Evolutionary conservation across 2,888 invertebrate genomes (phyloP), one percentile per base, ranked within the genome.

Genomic region (Philonicus albiceps): DNA sequence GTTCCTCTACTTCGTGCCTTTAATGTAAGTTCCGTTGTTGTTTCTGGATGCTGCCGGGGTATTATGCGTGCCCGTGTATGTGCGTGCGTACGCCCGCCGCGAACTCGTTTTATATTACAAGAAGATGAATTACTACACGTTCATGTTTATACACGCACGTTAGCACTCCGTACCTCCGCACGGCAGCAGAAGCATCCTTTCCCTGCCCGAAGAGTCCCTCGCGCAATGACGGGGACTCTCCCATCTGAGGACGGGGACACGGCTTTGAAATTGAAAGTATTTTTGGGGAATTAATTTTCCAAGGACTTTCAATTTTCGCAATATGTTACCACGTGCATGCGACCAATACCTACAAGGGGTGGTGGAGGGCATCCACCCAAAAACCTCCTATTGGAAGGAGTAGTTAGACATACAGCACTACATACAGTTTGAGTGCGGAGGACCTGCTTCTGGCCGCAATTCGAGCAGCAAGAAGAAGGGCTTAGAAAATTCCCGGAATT

Each of bases 231-330:
- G 73, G 43, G 49, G 84, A 84, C 84, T 75, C 49, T 75, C 75
- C 75, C 85, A 85, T 85, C 53, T 85, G 75, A 74, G 75, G 80
- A 78, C 73, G 49, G 86, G 81, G 86, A 86, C 87, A 87, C 55
- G 86, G 86, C 75, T 83, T 86, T 75, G 87, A 86, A 87, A 86
- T 86, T 86, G 86, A 87, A 87, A 86, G 87, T 87, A 87, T 87
- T 87, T 87, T 80, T 83, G 83, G 86, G 87, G 86, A 86, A 87
- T 87, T 87, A 87, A 87, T 87, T 87, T 86, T 87, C 86, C 87
- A 86, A 87, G 86, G 76, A 83, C 87, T 87, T 87, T 87, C 86
- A 87, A 83, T 87, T 87, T 87, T 75, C 74, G 81, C 72, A 87
- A 87, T 72, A 80, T 81, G 86, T 81, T 81, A 73, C 80, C 81